A percentile compares a stretch with the other conserved stretches of the same genome.
Evolutionary conservation across 2,888 invertebrate genomes (phyloP).

Genomic region (Conomelus anceps): DNA sequence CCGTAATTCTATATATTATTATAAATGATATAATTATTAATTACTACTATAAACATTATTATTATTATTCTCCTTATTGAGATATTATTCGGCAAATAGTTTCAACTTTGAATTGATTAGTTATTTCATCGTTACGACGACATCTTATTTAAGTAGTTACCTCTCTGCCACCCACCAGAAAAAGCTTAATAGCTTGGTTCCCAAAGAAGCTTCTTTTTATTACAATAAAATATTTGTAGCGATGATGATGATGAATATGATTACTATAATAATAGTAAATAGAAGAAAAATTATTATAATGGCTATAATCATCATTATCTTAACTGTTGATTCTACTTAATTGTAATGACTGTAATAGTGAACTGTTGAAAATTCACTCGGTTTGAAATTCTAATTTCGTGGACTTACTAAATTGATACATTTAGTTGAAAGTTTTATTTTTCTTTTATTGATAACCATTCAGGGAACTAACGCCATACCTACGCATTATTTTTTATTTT

Average conservation of each 20-base stretch:
- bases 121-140: not conserved
- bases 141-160: not conserved
- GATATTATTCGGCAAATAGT: not conserved
- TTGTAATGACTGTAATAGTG: not conserved
- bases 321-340: not conserved
- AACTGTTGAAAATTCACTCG: not conserved
- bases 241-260: not conserved
- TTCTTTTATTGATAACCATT: not conserved
- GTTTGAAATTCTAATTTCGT: not conserved
- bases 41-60: constrained; percentile 22
- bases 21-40: constrained; percentile 27
- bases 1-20: constrained; percentile 24
- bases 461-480: not conserved
- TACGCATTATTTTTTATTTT: not conserved
- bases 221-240: not conserved
- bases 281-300: too few relatives aligned
- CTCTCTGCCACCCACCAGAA: not conserved
- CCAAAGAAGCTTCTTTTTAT: not conserved
- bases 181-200: not conserved
- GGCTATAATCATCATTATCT: not conserved
- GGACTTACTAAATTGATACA: not conserved
- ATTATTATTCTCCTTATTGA: constrained; percentile 8
- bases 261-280: not conserved
- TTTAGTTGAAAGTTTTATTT: not conserved
- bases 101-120: not conserved